Conservation (phyloP, 1,140 invertebrate genomes). For the Brachionus sp. region DNA sequence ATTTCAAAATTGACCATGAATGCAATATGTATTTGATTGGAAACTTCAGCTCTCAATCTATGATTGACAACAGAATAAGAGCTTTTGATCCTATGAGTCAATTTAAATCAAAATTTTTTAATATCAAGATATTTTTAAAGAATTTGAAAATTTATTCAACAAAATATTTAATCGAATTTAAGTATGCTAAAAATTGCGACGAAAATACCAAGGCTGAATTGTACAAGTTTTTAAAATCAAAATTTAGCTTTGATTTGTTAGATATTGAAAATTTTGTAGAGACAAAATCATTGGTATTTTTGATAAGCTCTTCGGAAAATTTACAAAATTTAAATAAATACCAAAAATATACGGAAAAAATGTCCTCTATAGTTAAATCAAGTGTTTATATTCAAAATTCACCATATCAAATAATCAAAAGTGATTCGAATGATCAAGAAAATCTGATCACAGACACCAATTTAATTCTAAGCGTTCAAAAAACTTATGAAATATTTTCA, state of each 20-base stretch:
- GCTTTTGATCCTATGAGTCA: background rate
- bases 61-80: background rate
- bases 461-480: background rate
- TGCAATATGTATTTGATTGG: background rate
- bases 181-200: background rate
- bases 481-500: background rate
- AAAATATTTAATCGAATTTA: constrained; percentile 18
- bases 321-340: constrained; percentile 5
- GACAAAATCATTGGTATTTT: background rate
- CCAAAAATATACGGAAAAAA: background rate
- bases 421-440: background rate
- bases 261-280: background rate
- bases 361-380: background rate
- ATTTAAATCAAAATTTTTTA: background rate
- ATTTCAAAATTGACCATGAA: background rate
- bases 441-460: background rate
- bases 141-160: background rate
- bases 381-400: background rate
- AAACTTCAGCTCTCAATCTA: background rate
- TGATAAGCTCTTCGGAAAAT: background rate
- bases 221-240: background rate
- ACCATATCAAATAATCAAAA: background rate
- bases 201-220: background rate
- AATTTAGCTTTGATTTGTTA: background rate
- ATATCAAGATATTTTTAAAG: background rate